These are phyloP conservation scores for Cinclus cinclus DNA, from an alignment of 2,113 vertebrate genomes.

Conservation along the genomic window DNA sequence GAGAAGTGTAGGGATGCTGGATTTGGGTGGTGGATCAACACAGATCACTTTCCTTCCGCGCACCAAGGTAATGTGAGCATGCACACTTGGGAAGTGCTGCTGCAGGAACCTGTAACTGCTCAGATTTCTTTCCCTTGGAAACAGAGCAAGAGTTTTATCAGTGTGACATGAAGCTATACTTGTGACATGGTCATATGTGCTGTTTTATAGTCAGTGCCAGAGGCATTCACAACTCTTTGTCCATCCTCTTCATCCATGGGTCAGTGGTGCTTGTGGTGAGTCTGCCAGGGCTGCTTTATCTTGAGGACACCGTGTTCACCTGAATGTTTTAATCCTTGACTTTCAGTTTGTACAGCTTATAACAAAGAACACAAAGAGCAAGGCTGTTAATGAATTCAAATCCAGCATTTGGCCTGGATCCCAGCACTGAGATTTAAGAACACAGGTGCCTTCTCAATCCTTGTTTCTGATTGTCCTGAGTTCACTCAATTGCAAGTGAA, in stretches of 20 bases:
- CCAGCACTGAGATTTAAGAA: not conserved
- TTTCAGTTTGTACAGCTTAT: not conserved
- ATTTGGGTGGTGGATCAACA: constrained; percentile 93
- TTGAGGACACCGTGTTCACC: not conserved
- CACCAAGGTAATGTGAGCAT: constrained; percentile 77
- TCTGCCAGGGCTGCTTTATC: not conserved
- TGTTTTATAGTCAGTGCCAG: not conserved
- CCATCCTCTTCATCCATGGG: not conserved
- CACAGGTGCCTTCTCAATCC: not conserved
- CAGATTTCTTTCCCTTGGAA: not conserved
- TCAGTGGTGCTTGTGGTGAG: not conserved
- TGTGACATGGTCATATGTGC: not conserved
- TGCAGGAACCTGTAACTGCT: not conserved
- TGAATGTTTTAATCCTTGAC: not conserved
- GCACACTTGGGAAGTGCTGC: not conserved
- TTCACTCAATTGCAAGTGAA: not conserved
- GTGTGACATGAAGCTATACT: not conserved
- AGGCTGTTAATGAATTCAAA: not conserved
- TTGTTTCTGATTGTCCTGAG: not conserved
- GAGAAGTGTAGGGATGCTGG: constrained; percentile 87
- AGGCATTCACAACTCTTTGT: not conserved
- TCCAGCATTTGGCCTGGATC: not conserved
- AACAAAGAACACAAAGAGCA: not conserved
- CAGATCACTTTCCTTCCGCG: constrained; percentile 92
- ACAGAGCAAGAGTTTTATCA: not conserved